These are phyloP conservation scores for Trilocha varians DNA, from an alignment of 2,888 invertebrate species.

Conservation along the genomic window DNA sequence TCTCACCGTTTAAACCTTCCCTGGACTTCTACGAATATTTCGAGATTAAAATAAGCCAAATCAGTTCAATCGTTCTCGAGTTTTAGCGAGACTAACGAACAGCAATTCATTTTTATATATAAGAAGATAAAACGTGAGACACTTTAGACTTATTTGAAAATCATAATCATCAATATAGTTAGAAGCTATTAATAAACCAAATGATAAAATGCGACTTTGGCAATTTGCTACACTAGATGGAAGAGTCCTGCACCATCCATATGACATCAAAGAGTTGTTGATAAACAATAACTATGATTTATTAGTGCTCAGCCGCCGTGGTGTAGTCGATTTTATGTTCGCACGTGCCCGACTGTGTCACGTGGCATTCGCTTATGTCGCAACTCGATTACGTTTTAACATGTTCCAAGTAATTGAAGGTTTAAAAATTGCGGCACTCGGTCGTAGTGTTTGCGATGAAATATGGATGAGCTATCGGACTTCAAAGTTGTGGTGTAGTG, in stretches of 20 bases:
- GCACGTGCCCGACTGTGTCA: conserved; percentile 27
- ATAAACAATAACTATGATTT: conserved; percentile 22
- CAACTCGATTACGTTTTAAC: conserved; percentile 13
- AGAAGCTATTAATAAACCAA: too few relatives aligned
- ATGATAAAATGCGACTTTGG: too few relatives aligned
- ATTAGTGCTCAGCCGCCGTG: conserved; percentile 15
- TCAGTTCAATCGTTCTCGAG: too few relatives aligned
- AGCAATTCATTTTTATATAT: too few relatives aligned
- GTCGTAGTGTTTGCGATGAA: conserved; percentile 1
- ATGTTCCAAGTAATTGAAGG: conserved; percentile 27
- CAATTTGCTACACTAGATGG: neutral
- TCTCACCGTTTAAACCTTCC: too few relatives aligned
- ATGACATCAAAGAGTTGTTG: conserved; percentile 25
- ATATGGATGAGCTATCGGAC: neutral
- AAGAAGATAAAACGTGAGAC: too few relatives aligned
- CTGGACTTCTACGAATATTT: too few relatives aligned
- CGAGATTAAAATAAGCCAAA: too few relatives aligned
- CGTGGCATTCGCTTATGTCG: conserved; percentile 30
- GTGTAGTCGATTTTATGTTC: conserved; percentile 23
- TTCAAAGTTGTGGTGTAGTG: too few relatives aligned
- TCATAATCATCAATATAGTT: too few relatives aligned
- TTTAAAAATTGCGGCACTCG: conserved; percentile 16
- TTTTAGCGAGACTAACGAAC: too few relatives aligned
- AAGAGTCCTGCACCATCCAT: conserved; percentile 15
- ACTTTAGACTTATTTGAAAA: too few relatives aligned